phyloP scores from a whole-genome alignment of 2,888 invertebrate genomes.

The Eupithecia vulgata region DNA sequence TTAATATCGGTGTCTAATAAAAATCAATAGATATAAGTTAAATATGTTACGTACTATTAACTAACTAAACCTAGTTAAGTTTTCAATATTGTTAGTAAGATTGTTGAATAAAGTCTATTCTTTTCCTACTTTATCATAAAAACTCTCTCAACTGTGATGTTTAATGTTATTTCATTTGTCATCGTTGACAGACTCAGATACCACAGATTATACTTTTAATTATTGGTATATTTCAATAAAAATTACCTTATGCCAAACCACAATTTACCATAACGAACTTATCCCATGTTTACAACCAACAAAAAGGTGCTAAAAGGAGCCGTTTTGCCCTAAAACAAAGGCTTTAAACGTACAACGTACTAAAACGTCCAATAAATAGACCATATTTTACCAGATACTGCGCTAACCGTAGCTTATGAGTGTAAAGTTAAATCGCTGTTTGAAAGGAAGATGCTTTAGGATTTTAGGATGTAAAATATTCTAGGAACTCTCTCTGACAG shows the following conservation, averaged over 20 bases:
- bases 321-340: slow-evolving; percentile 26
- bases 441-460: slow-evolving; percentile 18
- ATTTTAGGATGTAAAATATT: neutral
- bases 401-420: slow-evolving; percentile 28
- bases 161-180: neutral
- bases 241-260: neutral
- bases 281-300: slow-evolving; percentile 15
- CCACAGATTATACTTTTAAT: neutral
- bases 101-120: no score
- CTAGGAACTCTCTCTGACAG: neutral
- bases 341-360: slow-evolving; percentile 28
- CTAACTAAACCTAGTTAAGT: no score
- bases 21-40: no score
- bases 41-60: no score
- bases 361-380: slow-evolving; percentile 38
- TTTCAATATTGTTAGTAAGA: no score
- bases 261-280: neutral
- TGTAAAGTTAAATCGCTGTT: slow-evolving; percentile 29
- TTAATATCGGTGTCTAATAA: no score
- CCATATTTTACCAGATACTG: slow-evolving; percentile 37
- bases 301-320: slow-evolving; percentile 22
- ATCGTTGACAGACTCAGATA: neutral
- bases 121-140: no score
- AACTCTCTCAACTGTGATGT: neutral
- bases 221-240: neutral